These are phyloP conservation scores for Oncorhynchus clarkii DNA, from an alignment of 2,113 vertebrate genomes.

Conservation along the genomic window DNA sequence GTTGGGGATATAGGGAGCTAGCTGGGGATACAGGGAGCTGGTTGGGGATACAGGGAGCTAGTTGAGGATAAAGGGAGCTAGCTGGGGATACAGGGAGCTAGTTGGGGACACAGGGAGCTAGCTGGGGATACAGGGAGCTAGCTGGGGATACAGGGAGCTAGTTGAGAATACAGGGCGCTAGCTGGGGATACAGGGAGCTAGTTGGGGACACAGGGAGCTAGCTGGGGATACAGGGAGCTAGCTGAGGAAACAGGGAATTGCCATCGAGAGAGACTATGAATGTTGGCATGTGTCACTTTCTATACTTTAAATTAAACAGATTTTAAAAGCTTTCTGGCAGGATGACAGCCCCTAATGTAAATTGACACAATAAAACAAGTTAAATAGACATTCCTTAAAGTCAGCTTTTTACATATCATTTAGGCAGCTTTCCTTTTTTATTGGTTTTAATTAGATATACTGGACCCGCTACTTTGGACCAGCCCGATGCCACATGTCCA, in stretches of 20 bases:
- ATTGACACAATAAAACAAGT: constrained; percentile 80
- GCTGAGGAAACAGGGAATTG: constrained; percentile 80
- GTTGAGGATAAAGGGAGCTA: too few species aligned
- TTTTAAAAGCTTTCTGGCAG: constrained; percentile 84
- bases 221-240: constrained; percentile 80
- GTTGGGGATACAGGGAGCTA: too few species aligned
- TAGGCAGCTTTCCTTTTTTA: constrained; percentile 39
- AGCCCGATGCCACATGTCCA: constrained; percentile 41
- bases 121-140: too few species aligned
- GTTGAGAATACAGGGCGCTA: too few species aligned
- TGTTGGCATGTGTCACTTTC: constrained; percentile 94
- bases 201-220: too few species aligned
- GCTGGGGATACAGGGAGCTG: too few species aligned
- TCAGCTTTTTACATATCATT: constrained; percentile 70
- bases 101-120: too few species aligned
- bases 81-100: too few species aligned
- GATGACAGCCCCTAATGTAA: constrained; percentile 75
- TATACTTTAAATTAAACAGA: constrained; percentile 84
- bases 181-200: too few species aligned
- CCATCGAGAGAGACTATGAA: constrained; percentile 83
- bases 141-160: too few species aligned
- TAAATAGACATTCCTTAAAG: constrained; percentile 74
- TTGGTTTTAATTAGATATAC: constrained; percentile 56
- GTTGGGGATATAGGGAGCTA: constrained; percentile 77
- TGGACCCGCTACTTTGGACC: constrained; percentile 22